These are phyloP conservation scores for Rattus rattus DNA, from an alignment of 2,113 vertebrate species.

Conservation along the genomic window DNA sequence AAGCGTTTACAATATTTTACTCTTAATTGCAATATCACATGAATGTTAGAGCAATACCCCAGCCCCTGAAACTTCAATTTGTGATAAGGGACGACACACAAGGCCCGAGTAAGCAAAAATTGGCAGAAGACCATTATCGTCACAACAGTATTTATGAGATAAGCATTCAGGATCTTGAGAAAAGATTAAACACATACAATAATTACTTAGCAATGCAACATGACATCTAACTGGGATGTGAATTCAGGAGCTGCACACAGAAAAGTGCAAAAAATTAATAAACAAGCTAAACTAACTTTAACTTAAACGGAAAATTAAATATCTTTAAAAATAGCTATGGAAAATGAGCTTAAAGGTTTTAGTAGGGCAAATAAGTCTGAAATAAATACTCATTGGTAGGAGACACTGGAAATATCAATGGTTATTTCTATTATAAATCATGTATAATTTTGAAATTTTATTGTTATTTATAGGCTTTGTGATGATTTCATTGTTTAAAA, in stretches of 20 bases:
- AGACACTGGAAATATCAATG: not conserved
- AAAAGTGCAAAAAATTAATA: slow-evolving; percentile 28
- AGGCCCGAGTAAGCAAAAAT: not conserved
- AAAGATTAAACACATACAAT: not conserved
- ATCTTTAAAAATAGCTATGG: not conserved
- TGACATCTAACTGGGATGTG: not conserved
- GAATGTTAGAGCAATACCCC: not conserved
- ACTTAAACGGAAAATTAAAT: slow-evolving; percentile 7
- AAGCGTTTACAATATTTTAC: not conserved
- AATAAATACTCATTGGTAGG: not conserved
- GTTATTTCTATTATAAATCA: not conserved
- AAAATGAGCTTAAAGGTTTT: slow-evolving; percentile 27
- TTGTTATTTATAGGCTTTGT: slow-evolving; percentile 17
- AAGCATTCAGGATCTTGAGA: slow-evolving; percentile 4
- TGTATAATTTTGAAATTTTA: not conserved
- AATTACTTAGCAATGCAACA: not conserved
- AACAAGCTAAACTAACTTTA: not conserved
- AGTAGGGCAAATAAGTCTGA: not conserved
- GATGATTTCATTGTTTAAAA: slow-evolving; percentile 33
- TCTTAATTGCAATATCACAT: slow-evolving; percentile 39
- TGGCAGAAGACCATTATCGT: slow-evolving; percentile 25
- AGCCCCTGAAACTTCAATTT: slow-evolving; percentile 2
- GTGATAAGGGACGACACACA: slow-evolving; percentile 21
- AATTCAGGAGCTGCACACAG: not conserved
- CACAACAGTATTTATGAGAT: slow-evolving; percentile 37